Evolutionary conservation across 2,888 invertebrate species (phyloP), one percentile per base, ranked within the genome.

Genomic region (Synergus itoensis): DNA sequence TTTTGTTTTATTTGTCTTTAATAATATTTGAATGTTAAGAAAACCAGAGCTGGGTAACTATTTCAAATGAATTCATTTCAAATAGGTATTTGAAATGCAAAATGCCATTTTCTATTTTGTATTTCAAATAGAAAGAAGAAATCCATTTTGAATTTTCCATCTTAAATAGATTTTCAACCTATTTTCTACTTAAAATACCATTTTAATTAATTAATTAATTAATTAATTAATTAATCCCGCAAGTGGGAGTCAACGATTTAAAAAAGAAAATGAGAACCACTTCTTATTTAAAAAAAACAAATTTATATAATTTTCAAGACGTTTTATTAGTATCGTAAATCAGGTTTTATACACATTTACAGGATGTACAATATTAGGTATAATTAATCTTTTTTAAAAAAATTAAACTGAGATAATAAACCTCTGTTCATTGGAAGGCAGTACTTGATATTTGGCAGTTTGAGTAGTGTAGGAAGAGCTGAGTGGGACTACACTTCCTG

Each of bases 361-460:
- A 83, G 75, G 84, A 86, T 88, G 81, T 87, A 87, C 88, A 87
- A 78, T 60, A 80, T 36, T 1, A 21, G 0, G 4, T 45, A n/a
- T 67, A 1, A 14, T 28, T 21, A 28, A 45, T 12, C 9, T 48
- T 14, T 28, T 67, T 43, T 9, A 7, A 12, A 40, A 36, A 14
- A 48, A 77, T 81, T 84, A 91, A 53, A 91, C 83, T 43, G 90
- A 83, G 43, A 92, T 81, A 18, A 92, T 84, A 84, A 85, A 91
- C 81, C 91, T 89, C 0, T 87, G 86, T 28, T 91, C 91, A 41
- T 80, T 77, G 12, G 76, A 63, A 4, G 86, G 83, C 2, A 88
- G 89, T 0, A 84, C 76, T 60, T 88, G 89, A 77, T 90, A 91
- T 77, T 90, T 91, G 8, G 89, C 86, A 4, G 88, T 87, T 83